These are phyloP conservation scores for Mesitornis unicolor DNA, from an alignment of 2,113 vertebrate species.

Conservation along the genomic window DNA sequence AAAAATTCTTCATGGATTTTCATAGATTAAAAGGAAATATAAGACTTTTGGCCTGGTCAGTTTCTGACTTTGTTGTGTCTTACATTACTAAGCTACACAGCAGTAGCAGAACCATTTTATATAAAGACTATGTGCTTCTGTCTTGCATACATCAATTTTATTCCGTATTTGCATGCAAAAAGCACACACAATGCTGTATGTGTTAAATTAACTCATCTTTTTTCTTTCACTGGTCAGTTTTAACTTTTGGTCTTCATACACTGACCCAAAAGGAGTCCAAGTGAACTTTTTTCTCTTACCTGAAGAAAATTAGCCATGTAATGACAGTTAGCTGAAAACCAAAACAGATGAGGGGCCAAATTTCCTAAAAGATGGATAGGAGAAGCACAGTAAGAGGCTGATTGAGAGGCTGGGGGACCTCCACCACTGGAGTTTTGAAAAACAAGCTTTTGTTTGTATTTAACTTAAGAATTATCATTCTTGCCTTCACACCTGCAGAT, in stretches of 20 bases:
- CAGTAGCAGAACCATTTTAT: background rate
- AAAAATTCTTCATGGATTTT: background rate
- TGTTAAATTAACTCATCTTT: background rate
- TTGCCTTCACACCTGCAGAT: background rate
- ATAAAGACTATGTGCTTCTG: background rate
- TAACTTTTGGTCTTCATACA: background rate
- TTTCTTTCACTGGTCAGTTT: background rate
- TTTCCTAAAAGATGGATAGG: background rate
- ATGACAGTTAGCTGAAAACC: background rate
- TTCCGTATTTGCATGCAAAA: background rate
- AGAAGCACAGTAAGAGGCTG: background rate
- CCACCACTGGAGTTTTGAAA: background rate
- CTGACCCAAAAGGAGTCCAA: background rate
- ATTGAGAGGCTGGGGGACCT: background rate
- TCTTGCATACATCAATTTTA: background rate
- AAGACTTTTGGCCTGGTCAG: background rate
- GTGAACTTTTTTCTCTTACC: fast-evolving
- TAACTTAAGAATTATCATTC: background rate
- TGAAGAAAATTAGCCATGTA: background rate
- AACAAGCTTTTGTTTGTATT: background rate
- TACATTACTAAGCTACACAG: background rate
- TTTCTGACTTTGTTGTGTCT: background rate
- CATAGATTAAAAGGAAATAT: background rate
- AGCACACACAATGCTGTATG: fast-evolving
- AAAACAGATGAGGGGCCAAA: fast-evolving